Evolutionary conservation across 2,113 vertebrate species (phyloP), one percentile per base, ranked within the genome.

Genomic region (Catharus fuscescens): DNA sequence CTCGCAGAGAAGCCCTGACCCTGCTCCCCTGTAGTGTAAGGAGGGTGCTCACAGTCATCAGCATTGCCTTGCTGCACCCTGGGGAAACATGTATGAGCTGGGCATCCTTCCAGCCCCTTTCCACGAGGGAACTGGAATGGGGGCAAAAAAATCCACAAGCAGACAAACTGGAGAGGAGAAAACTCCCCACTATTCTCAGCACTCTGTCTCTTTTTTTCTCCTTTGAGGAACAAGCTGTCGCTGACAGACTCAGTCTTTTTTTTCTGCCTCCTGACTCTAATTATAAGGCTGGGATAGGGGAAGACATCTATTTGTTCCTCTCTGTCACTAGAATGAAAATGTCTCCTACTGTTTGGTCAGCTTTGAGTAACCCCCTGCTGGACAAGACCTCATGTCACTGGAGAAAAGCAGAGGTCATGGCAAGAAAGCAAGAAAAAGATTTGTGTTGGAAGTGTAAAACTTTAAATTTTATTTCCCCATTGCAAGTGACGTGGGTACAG

Each of bases 11-110:
- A 14, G 31, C 38, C 71, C 69, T 53, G 64, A 48, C 28, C 61
- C 38, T 38, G 42, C 48, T 56, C 67, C 69, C 32, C 72, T 83
- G 61, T 90, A 74, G 24, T 5, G 13, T 19, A 69, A 81, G 31
- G 2, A n/a, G 0, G 65, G 50, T 60, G 60, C 32, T 72, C 45
- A 45, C 7, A 29, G 25, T 9, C 23, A n/a, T 3, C 81, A 36
- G 56, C 5, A 6, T 4, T 4, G 1, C 47, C 45, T 44, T 56
- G 16, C 3, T 91, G 26, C 31, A 70, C 14, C 8, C 8, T 4
- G 4, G 26, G 11, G 17, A 61, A 59, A 57, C 5, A 10, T 0
- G 0, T 1, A 1, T 6, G 2, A 38, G 13, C 23, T 53, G 18
- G 8, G 69, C 14, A 28, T 53, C 8, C 62, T 65, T 44, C 59